Conservation (phyloP, 1,140 invertebrate species). For the Drosophila suzukii region DNA sequence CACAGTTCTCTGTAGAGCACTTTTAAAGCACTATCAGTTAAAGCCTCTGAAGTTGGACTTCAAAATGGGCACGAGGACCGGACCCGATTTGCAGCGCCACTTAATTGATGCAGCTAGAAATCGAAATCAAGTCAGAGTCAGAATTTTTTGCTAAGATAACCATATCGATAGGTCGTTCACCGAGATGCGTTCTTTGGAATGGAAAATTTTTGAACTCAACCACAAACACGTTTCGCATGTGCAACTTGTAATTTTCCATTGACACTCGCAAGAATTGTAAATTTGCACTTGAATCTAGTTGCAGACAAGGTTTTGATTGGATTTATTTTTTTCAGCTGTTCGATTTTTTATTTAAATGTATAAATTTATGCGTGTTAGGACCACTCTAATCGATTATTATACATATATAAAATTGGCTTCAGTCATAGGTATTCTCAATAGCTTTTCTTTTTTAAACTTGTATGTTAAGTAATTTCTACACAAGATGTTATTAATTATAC, state of each 20-base stretch:
- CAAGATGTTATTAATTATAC: too few relatives aligned
- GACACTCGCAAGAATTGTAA: slow-evolving; percentile 56
- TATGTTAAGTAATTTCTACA: too few relatives aligned
- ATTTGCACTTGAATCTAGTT: slow-evolving; percentile 56
- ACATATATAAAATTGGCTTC: too few relatives aligned
- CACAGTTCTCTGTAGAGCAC: background rate
- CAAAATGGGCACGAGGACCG: slow-evolving; percentile 56
- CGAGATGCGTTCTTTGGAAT: slow-evolving; percentile 50
- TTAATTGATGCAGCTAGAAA: slow-evolving; percentile 55
- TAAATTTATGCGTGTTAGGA: background rate
- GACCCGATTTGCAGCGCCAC: slow-evolving; percentile 19
- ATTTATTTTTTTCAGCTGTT: background rate
- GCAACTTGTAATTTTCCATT: slow-evolving; percentile 63
- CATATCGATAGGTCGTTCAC: slow-evolving; percentile 20
- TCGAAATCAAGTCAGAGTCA: slow-evolving; percentile 66
- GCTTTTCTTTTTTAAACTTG: too few relatives aligned
- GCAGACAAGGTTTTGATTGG: slow-evolving; percentile 36
- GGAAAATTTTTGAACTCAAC: slow-evolving; percentile 60
- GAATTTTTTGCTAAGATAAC: slow-evolving; percentile 51
- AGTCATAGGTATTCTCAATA: too few relatives aligned
- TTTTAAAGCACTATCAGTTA: slow-evolving; percentile 27
- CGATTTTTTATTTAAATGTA: background rate
- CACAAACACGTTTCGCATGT: slow-evolving; percentile 53
- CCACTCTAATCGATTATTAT: too few relatives aligned
- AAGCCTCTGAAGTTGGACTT: slow-evolving; percentile 25